Evolutionary conservation across 2,888 invertebrate genomes (phyloP), one percentile per base, ranked within the genome.

Genomic region (Drosophila kambysellisi): DNA sequence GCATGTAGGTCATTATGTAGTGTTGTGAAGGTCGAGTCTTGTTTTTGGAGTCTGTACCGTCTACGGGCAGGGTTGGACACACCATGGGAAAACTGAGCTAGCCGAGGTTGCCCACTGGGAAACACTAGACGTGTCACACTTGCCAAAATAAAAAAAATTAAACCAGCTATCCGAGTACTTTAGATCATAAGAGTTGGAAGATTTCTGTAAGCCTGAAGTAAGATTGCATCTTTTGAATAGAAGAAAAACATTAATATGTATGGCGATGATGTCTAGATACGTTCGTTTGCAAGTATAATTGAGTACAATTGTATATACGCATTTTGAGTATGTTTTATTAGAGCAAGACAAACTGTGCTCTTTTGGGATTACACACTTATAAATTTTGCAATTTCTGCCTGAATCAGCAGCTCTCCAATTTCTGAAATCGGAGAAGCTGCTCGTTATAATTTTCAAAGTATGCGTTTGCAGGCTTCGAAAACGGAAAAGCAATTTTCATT

Each of bases 281-380:
- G n/a, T 8, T 35, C 35, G n/a, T 60, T 60, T 60, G 51, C 59
- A 60, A 51, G 59, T 51, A 60, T 51, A 60, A 60, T 51, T 29
- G 0, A 50, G n/a, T 29, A 15, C 12, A 25, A 51, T 51, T 37
- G n/a, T 15, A n/a, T 29, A 15, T 5, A 9, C 29, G 29, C 29
- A 59, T 35, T 35, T 9, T 51, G 15, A 6, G n/a, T 59, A 30
- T 20, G 35, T 59, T 51, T 59, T 25, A 37, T 51, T 30, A 20
- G 25, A 29, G 17, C 12, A 54, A 6, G 11, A 4, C 5, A 6
- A 30, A 30, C n/a, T 15, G 35, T 4, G 30, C 20, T n/a, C 11
- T 46, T 15, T 46, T 7, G 7, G 15, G 20, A 46, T 46, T 46
- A 25, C 8, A 46, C 20, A 11, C 11, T 20, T 43, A 11, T 20